Evolutionary conservation across 2,888 invertebrate genomes (phyloP), one percentile per base, ranked within the genome.

Genomic region (Idaea aversata): DNA sequence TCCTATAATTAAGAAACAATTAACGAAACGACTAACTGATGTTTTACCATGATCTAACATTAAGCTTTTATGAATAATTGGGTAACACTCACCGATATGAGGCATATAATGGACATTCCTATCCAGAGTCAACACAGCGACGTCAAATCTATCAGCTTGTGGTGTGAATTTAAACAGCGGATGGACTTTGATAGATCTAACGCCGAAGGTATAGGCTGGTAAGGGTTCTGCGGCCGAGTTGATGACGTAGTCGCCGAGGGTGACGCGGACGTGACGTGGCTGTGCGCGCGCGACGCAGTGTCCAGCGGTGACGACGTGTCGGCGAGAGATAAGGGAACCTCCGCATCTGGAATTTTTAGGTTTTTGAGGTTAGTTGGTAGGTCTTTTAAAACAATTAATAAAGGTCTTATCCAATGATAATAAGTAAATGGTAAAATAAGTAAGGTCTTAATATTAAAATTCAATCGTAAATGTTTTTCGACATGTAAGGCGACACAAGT

Each of bases 211-310:
- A 81, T 98, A 97, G 0, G 98, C 98, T 0, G 98, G 98, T 65
- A 98, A 90, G 0, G 98, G 97, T 83, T 98, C 98, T 5, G 97
- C 96, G 0, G 98, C 98, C 0, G 98, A 98, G 88, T 98, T 98
- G 81, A 98, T 97, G 77, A 98, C 97, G 91, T 98, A 98, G 87
- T 98, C 98, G 2, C 98, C 97, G 0, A 97, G 93, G 0, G 98
- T 98, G 64, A 98, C 98, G 77, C 98, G 97, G 7, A 98, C 98
- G 90, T 98, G 98, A 64, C 97, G 94, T 0, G 98, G 97, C 69
- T 97, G 96, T 61, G 98, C 97, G 77, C 98, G 95, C 63, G 98
- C 98, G 35, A 98, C 98, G 86, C 98, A 98, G 86, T 98, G 98
- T 0, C 98, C 98, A 5, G 98, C 98, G 3, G 98, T 98, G 65